Percentiles rank a stretch among this genome's conserved stretches.
phyloP scores from a whole-genome alignment of 2,888 invertebrate species.

The Hemicrepidius hirtus region DNA sequence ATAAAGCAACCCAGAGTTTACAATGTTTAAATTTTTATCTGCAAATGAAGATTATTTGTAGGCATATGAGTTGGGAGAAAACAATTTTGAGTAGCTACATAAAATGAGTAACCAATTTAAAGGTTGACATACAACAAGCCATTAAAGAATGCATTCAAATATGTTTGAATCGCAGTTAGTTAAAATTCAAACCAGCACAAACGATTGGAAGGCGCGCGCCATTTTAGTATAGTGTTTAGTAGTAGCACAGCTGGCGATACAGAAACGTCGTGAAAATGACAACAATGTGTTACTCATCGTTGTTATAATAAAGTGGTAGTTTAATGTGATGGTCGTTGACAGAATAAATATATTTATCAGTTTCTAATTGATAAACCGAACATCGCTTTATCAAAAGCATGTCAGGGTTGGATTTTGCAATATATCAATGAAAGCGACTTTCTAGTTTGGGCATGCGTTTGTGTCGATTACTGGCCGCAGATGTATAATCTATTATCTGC shows the following conservation, averaged over 20 bases:
- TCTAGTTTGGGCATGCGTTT: slow-evolving; percentile 52
- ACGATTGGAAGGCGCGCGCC: slow-evolving; percentile 3
- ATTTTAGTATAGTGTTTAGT: too few relatives aligned
- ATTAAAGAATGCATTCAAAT: too few relatives aligned
- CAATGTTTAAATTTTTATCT: too few relatives aligned
- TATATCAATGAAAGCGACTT: slow-evolving; percentile 53
- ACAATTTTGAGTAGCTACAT: too few relatives aligned
- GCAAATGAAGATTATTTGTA: too few relatives aligned
- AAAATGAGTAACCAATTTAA: too few relatives aligned
- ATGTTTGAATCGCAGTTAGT: too few relatives aligned
- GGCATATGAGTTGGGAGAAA: too few relatives aligned
- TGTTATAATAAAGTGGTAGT: not conserved
- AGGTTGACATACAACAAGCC: too few relatives aligned
- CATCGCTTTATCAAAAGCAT: slow-evolving; percentile 44
- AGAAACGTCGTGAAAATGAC: not conserved
- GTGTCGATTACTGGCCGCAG: slow-evolving; percentile 38
- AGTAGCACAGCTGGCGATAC: slow-evolving; percentile 9
- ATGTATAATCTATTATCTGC: slow-evolving; percentile 47
- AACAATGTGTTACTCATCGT: slow-evolving; percentile 11
- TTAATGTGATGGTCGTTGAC: not conserved
- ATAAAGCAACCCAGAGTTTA: too few relatives aligned
- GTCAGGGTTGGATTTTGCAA: slow-evolving; percentile 54
- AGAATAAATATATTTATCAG: not conserved
- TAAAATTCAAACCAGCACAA: not conserved
- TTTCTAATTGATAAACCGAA: slow-evolving; percentile 34